A percentile compares a stretch with the other conserved stretches of the same genome.
Evolutionary conservation across 2,888 invertebrate species (phyloP).

Genomic region (Oxytorus armatus): DNA sequence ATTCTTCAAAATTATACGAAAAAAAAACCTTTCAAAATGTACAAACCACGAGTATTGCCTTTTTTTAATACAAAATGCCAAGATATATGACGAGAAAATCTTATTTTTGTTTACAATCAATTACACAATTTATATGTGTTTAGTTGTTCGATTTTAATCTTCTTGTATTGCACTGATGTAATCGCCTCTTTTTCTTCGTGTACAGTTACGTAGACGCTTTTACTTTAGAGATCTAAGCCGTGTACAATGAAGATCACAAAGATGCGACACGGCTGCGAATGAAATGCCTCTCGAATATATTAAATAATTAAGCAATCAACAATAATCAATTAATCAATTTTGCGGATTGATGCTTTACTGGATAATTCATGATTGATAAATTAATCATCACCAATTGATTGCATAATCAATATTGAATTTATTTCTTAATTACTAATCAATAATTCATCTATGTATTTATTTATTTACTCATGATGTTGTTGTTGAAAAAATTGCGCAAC

Average conservation of each 20-base stretch:
- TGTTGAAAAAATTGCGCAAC: neutral
- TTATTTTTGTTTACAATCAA: conserved; percentile 35
- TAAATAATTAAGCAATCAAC: no score
- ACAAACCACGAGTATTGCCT: conserved; percentile 58
- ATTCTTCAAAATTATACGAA: conserved; percentile 11
- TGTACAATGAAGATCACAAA: conserved; percentile 34
- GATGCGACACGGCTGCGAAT: conserved; percentile 40
- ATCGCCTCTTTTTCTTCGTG: conserved; percentile 38
- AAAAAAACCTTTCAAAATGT: conserved; percentile 35
- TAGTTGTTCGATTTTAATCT: conserved; percentile 8
- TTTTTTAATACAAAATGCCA: conserved; percentile 49
- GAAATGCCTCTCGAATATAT: neutral
- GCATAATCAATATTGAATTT: neutral
- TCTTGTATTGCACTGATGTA: conserved; percentile 56
- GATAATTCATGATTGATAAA: neutral
- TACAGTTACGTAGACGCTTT: conserved; percentile 32
- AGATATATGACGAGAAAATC: conserved; percentile 44
- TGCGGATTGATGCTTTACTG: conserved; percentile 2
- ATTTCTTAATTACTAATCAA: conserved; percentile 16
- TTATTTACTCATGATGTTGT: neutral
- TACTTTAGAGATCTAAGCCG: conserved; percentile 29
- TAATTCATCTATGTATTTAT: conserved; percentile 14
- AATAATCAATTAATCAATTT: neutral
- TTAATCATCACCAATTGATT: conserved; percentile 5
- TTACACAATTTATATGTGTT: conserved; percentile 41